These are phyloP conservation scores for Thymelicus sylvestris DNA, from an alignment of 2,888 invertebrate species.

Conservation along the genomic window DNA sequence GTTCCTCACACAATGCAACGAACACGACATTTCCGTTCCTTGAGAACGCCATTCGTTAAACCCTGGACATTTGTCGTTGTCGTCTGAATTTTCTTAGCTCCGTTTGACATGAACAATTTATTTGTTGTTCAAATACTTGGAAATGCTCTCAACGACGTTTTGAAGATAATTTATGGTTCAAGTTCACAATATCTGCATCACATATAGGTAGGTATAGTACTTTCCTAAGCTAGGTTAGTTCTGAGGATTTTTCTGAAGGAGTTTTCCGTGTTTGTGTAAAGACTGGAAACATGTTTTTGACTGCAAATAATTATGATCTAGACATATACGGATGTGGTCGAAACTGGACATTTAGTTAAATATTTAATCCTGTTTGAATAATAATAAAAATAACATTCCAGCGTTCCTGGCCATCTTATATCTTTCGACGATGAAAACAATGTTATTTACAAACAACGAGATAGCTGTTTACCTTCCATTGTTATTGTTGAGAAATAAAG, in stretches of 20 bases:
- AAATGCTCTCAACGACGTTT: slow-evolving; percentile 37
- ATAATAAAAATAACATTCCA: background rate
- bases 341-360: no score
- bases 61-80: slow-evolving; percentile 37
- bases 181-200: slow-evolving; percentile 27
- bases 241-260: slow-evolving; percentile 4
- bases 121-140: slow-evolving; percentile 46
- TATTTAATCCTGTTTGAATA: no score
- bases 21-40: slow-evolving; percentile 33
- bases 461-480: slow-evolving; percentile 25
- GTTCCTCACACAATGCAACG: slow-evolving; percentile 38
- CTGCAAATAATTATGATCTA: no score
- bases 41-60: slow-evolving; percentile 35
- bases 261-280: slow-evolving; percentile 1
- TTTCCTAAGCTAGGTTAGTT: slow-evolving; percentile 12
- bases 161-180: slow-evolving; percentile 31
- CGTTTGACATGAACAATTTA: slow-evolving; percentile 43
- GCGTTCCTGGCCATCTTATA: background rate
- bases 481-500: slow-evolving; percentile 10
- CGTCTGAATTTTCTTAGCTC: slow-evolving; percentile 40
- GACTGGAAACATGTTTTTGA: background rate
- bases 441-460: slow-evolving; percentile 1
- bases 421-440: background rate
- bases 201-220: background rate
- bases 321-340: no score